Conservation (phyloP, 2,888 invertebrate genomes). For the Parnassius orleans region DNA sequence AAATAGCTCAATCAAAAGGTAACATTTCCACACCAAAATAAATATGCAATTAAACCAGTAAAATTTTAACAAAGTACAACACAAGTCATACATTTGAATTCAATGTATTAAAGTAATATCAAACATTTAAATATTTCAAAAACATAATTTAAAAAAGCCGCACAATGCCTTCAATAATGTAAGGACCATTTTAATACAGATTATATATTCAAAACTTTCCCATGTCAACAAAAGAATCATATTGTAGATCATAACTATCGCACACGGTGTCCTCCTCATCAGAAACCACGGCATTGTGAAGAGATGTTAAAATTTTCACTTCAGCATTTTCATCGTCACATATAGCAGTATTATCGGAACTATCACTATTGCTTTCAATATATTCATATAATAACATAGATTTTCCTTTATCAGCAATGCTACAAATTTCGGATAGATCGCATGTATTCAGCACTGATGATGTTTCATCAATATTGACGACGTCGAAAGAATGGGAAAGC, state of each 20-base stretch:
- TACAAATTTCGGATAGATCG: conserved; percentile 33
- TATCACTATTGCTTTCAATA: conserved; percentile 63
- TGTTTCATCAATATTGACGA: conserved; percentile 53
- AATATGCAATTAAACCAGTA: conserved; percentile 40
- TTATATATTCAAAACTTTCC: conserved; percentile 62
- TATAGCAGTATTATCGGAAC: conserved; percentile 64
- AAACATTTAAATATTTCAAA: conserved; percentile 16
- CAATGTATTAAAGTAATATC: conserved; percentile 3
- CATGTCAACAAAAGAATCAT: conserved; percentile 78
- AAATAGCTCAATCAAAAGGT: conserved; percentile 58
- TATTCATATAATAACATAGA: conserved; percentile 52
- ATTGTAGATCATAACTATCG: conserved; percentile 69
- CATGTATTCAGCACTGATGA: conserved; percentile 35
- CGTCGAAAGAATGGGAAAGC: conserved; percentile 64
- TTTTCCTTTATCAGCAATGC: conserved; percentile 34
- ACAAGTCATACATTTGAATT: neutral
- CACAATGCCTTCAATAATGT: conserved; percentile 9
- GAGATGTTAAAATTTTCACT: conserved; percentile 38
- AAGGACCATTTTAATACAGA: conserved; percentile 16
- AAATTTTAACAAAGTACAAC: conserved; percentile 3
- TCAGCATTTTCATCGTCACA: conserved; percentile 50
- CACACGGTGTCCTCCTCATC: conserved; percentile 48
- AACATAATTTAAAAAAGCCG: conserved; percentile 6
- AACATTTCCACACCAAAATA: conserved; percentile 37
- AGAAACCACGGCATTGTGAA: conserved; percentile 34